phyloP scores from a whole-genome alignment of 2,113 vertebrate genomes.

The Osmerus eperlanus region DNA sequence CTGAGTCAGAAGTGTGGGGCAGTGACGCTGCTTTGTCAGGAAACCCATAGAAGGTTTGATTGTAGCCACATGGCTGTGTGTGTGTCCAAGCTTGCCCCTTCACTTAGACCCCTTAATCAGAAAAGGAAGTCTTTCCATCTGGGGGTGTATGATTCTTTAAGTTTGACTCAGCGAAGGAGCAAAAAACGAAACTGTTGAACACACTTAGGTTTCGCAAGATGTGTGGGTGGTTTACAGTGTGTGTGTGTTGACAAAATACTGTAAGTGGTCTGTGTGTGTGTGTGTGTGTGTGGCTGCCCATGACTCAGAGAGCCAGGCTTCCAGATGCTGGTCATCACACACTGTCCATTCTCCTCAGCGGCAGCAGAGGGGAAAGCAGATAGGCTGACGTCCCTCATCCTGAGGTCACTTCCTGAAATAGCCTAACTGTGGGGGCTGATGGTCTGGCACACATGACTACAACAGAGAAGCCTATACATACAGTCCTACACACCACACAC shows the following conservation, averaged over 20 bases:
- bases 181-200: slow-evolving; percentile 24
- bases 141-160: slow-evolving; percentile 40
- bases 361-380: slow-evolving; percentile 24
- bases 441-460: background rate
- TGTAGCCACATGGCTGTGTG: slow-evolving; percentile 20
- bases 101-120: slow-evolving; percentile 36
- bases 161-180: slow-evolving; percentile 6
- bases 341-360: slow-evolving; percentile 6
- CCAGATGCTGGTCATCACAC: slow-evolving; percentile 37
- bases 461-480: slow-evolving; percentile 1
- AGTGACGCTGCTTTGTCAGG: background rate
- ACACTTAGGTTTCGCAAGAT: slow-evolving; percentile 37
- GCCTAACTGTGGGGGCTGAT: slow-evolving; percentile 35
- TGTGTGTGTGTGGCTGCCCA: slow-evolving; percentile 15
- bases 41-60: slow-evolving; percentile 30
- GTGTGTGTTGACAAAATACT: slow-evolving; percentile 30
- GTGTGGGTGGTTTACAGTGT: slow-evolving; percentile 14
- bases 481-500: slow-evolving; percentile 3
- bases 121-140: slow-evolving; percentile 27
- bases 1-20: background rate
- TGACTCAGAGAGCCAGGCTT: slow-evolving; percentile 53
- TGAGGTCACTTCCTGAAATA: slow-evolving; percentile 54
- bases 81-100: slow-evolving; percentile 1
- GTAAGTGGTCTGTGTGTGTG: slow-evolving; percentile 9
- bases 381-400: slow-evolving; percentile 44